Evolutionary conservation across 2,888 invertebrate genomes (phyloP), one percentile per base, ranked within the genome.

Genomic region (Zaprionus obscuricornis): DNA sequence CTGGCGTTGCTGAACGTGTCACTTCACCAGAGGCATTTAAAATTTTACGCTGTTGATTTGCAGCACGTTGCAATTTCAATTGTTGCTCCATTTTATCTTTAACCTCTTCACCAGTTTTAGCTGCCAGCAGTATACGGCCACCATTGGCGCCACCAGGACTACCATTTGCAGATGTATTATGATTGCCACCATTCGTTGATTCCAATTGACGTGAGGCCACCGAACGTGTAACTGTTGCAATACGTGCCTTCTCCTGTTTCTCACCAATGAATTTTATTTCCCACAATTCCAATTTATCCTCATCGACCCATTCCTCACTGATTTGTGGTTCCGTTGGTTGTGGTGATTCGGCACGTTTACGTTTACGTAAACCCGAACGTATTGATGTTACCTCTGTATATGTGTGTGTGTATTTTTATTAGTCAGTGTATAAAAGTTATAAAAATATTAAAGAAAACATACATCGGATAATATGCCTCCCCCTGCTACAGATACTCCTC

Each of bases 251-350:
- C 90, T 94, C 94, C 89, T 93, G 91, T 90, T 93, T 94, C 89
- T 97, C 97, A 14, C 96, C 96, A 88, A 97, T 97, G 83, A 96
- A 95, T 83, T 96, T 96, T 59, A 98, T 97, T 91, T 98, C 98
- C 98, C 98, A 98, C 27, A 99, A 90, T 87, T 98, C 98, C 34
- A 99, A 91, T 88, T 96, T 96, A 72, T 98, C 97, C 90, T 99
- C 98, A 74, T 97, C 97, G 0, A 98, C 95, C 98, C 98, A 98
- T 85, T 96, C 96, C 90, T 98, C 98, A 0, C 95, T 93, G 7
- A 98, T 96, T 91, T 97, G 96, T 0, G 98, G 98, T 88, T 98
- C 97, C 4, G 96, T 97, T 86, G 96, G 96, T 88, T 97, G 96
- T 0, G 98, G 98, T 2, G 97, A 96, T 91, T 98, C 98, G 0